phyloP scores from a whole-genome alignment of 2,113 vertebrate genomes.

The Scophthalmus maximus region DNA sequence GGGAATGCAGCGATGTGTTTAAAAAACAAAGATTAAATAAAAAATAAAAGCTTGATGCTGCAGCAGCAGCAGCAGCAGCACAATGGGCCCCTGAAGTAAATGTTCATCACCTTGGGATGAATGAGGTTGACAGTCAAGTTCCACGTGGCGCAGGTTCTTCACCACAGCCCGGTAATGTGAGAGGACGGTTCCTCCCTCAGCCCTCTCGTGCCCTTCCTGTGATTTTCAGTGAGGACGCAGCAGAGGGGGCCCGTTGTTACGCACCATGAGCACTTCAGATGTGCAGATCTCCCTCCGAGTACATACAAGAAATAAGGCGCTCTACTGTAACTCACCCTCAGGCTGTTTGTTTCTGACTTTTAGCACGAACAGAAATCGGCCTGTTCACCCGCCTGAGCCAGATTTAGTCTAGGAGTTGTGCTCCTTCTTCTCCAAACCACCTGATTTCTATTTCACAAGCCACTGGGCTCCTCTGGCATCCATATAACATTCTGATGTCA shows the following conservation, averaged over 20 bases:
- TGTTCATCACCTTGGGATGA: conserved; percentile 34
- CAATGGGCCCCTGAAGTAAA: too few relatives aligned
- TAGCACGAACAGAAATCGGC: not conserved
- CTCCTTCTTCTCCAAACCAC: not conserved
- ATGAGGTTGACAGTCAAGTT: conserved; percentile 15
- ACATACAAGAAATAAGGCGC: not conserved
- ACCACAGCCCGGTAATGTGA: conserved; percentile 52
- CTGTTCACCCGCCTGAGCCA: not conserved
- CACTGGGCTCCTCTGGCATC: not conserved
- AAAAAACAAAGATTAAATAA: too few relatives aligned
- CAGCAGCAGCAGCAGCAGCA: too few relatives aligned
- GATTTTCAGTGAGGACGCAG: conserved; percentile 14
- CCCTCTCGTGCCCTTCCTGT: conserved; percentile 27
- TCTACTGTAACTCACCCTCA: not conserved
- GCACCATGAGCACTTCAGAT: too few relatives aligned
- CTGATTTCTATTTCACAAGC: not conserved
- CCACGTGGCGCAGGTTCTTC: conserved; percentile 23
- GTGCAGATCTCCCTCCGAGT: not conserved
- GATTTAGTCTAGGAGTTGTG: not conserved
- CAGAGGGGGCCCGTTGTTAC: too few relatives aligned
- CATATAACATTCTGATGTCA: not conserved
- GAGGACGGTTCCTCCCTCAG: conserved; percentile 53
- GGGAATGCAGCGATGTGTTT: conserved; percentile 2
- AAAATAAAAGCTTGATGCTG: not conserved
- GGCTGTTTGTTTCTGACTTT: not conserved